Evolutionary conservation across 2,888 invertebrate genomes (phyloP).

Genomic region (Eupithecia subumbrata): DNA sequence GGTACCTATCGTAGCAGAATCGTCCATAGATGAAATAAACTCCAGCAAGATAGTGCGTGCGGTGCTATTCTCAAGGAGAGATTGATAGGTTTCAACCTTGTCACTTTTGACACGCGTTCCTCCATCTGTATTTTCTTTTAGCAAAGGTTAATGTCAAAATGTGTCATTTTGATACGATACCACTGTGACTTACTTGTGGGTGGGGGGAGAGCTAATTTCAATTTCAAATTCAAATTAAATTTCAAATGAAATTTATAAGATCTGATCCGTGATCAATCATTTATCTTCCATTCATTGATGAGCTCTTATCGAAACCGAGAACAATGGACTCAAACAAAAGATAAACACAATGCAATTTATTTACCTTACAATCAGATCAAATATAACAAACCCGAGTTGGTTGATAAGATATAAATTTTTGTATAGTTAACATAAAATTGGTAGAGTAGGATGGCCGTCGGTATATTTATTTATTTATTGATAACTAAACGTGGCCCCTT

Average conservation of each 20-base stretch:
- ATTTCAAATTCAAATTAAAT: no score
- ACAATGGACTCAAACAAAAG: constrained; percentile 28
- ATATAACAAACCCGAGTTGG: constrained; percentile 23
- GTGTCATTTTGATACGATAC: no score
- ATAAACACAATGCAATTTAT: constrained; percentile 15
- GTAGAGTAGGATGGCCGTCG: background rate
- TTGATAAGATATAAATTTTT: background rate
- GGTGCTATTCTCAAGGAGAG: background rate
- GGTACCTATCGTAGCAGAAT: background rate
- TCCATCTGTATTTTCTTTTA: background rate
- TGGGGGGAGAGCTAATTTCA: no score
- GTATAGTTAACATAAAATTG: no score
- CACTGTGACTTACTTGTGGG: no score
- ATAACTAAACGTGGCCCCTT: background rate
- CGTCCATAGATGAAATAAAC: background rate
- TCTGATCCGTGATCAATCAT: background rate
- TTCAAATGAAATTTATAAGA: background rate
- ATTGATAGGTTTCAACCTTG: background rate
- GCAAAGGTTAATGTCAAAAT: no score
- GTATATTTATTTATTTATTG: background rate
- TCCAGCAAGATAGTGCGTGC: background rate
- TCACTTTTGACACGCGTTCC: background rate
- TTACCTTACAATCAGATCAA: constrained; percentile 13
- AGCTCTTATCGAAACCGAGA: constrained; percentile 21
- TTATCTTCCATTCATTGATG: background rate